Conservation (phyloP, 2,888 invertebrate species). For the Lagria hirta region DNA sequence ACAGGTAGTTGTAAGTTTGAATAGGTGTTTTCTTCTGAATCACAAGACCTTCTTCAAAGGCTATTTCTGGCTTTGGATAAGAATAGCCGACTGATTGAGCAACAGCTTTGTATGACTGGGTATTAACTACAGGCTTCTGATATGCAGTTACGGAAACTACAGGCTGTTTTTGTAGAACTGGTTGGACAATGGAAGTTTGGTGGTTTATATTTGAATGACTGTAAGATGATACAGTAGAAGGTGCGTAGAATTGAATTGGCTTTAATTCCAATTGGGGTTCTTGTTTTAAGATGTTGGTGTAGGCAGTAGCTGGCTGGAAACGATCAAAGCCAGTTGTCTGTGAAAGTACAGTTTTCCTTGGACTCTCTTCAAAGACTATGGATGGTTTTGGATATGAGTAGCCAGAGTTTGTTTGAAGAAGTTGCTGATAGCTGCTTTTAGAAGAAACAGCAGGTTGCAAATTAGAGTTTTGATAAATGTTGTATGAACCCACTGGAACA, state of each 20-base stretch:
- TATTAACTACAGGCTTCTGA: constrained; percentile 10
- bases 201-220: constrained; percentile 14
- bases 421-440: no score
- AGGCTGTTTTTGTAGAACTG: constrained; percentile 4
- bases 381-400: constrained; percentile 18
- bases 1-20: no score
- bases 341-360: constrained; percentile 16
- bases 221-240: no score
- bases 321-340: no score
- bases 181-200: constrained; percentile 7
- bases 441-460: no score
- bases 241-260: constrained; percentile 14
- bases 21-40: constrained; percentile 1
- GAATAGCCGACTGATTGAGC: constrained; percentile 44
- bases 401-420: no score
- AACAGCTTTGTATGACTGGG: constrained; percentile 21
- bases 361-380: constrained; percentile 28
- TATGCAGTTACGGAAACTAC: not conserved
- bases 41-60: constrained; percentile 29
- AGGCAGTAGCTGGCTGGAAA: constrained; percentile 14
- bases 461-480: no score
- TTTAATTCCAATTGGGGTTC: constrained; percentile 5
- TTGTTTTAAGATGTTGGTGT: constrained; percentile 17
- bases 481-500: no score
- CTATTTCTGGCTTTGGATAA: constrained; percentile 41